Conservation (phyloP, 37 sponge, comb jelly and placozoan genomes). For the Aphrocallistes beatrix region DNA sequence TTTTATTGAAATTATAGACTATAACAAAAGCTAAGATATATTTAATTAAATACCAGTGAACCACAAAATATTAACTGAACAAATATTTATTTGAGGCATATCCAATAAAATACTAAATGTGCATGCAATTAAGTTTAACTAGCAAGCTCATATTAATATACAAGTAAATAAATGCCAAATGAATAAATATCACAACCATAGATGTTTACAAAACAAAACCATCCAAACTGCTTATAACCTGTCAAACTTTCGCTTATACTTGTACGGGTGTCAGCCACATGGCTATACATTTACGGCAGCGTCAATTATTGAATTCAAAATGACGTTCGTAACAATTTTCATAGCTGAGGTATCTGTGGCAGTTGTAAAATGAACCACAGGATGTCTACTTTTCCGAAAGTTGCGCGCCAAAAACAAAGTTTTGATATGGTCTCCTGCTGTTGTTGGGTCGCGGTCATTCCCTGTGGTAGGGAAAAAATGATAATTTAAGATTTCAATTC, state of each 20-base stretch:
- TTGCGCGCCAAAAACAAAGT: slow-evolving; percentile 15
- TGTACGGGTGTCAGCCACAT: not conserved
- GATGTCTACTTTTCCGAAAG: slow-evolving; percentile 4
- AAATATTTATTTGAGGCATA: no score
- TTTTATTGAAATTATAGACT: no score
- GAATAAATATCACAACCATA: no score
- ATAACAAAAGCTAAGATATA: no score
- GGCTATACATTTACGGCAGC: not conserved
- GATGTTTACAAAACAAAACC: not conserved
- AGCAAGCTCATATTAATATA: no score
- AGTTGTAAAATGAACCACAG: slow-evolving; percentile 12
- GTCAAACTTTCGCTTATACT: no score
- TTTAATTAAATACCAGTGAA: no score
- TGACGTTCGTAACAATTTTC: slow-evolving; percentile 7
- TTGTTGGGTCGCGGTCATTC: slow-evolving; percentile 8
- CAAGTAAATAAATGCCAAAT: no score
- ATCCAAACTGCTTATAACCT: not conserved
- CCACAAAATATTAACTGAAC: no score
- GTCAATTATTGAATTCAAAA: not conserved
- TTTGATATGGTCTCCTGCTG: slow-evolving; percentile 16
- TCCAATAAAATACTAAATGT: no score
- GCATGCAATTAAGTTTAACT: no score
- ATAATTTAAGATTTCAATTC: no score
- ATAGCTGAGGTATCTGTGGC: not conserved
- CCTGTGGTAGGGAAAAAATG: slow-evolving; percentile 12